Evolutionary conservation across 2,113 vertebrate genomes (phyloP).

Genomic region (Turnix velox): DNA sequence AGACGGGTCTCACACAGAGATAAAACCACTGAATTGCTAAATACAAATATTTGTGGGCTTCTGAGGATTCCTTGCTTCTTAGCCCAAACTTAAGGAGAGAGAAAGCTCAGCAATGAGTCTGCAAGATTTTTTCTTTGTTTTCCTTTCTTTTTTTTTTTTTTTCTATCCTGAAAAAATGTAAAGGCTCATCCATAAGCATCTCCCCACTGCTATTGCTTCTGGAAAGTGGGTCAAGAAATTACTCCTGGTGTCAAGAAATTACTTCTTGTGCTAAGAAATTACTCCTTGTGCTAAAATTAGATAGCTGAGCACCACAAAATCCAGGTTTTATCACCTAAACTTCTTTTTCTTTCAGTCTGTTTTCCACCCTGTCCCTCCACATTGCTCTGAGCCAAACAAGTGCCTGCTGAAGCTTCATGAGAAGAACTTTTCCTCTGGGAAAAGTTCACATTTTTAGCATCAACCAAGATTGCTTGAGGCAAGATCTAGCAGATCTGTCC

Average conservation of each 20-base stretch:
- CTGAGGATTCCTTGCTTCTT: constrained; percentile 52
- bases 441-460: not conserved
- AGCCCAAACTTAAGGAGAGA: constrained; percentile 34
- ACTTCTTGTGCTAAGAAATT: not conserved
- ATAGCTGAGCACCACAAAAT: not conserved
- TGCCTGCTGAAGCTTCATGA: not conserved
- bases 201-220: not conserved
- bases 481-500: too few species aligned
- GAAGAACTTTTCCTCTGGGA: not conserved
- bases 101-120: constrained; percentile 36
- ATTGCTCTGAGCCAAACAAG: not conserved
- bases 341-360: not conserved
- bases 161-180: not conserved
- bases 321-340: not conserved
- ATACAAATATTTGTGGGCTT: constrained; percentile 49
- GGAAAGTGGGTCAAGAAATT: constrained; percentile 21
- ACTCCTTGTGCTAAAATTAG: not conserved
- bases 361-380: not conserved
- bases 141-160: not conserved
- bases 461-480: too few species aligned
- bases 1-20: constrained; percentile 37
- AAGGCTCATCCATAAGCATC: not conserved
- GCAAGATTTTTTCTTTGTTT: not conserved
- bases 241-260: too few species aligned
- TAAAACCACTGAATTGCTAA: constrained; percentile 61